Conservation (phyloP, 2,113 vertebrate genomes). For the Kryptolebias marmoratus region DNA sequence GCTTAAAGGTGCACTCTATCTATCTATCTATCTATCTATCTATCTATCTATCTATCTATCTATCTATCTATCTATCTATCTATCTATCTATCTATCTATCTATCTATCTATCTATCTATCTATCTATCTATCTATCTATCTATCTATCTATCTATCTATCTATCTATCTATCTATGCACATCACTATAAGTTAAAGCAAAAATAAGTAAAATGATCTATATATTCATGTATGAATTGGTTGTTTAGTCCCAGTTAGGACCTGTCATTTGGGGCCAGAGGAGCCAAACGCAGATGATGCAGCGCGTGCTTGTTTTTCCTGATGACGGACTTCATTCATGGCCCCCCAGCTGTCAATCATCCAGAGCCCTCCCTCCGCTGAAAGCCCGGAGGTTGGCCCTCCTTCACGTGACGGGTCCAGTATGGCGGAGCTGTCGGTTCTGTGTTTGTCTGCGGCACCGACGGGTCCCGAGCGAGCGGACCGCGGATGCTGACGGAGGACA, state of each 20-base stretch:
- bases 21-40: no score
- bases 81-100: no score
- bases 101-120: no score
- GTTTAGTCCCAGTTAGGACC: no score
- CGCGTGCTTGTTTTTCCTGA: not conserved
- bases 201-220: no score
- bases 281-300: not conserved
- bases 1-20: no score
- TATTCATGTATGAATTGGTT: no score
- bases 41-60: no score
- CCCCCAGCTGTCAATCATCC: slow-evolving; percentile 47
- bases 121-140: no score
- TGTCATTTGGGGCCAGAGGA: not conserved
- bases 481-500: slow-evolving; percentile 33
- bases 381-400: slow-evolving; percentile 47
- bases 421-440: slow-evolving; percentile 70
- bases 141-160: not conserved
- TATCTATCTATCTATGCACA: not conserved
- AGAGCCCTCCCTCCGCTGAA: slow-evolving; percentile 72
- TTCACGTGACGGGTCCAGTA: slow-evolving; percentile 80
- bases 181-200: not conserved
- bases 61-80: no score
- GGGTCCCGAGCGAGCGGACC: slow-evolving; percentile 50
- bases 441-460: slow-evolving; percentile 52
- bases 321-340: not conserved